Conservation (phyloP, 2,113 vertebrate genomes). For the Machaerirhynchus nigripectus region DNA sequence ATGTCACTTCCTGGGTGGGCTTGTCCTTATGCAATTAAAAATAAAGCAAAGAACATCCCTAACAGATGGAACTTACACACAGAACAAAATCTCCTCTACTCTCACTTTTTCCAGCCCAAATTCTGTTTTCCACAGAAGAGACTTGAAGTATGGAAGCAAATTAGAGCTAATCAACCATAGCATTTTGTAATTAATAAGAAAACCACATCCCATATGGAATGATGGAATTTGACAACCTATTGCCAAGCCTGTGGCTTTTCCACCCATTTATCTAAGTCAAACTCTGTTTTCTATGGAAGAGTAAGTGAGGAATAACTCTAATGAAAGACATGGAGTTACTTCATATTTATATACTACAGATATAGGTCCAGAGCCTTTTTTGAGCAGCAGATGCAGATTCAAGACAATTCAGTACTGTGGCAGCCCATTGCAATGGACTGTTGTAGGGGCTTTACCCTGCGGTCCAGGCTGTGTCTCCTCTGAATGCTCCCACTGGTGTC, state of each 20-base stretch:
- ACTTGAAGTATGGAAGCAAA: constrained; percentile 23
- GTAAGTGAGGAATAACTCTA: neutral
- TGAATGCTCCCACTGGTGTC: neutral
- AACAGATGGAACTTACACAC: neutral
- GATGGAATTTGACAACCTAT: constrained; percentile 16
- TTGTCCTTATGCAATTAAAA: constrained; percentile 8
- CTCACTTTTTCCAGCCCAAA: neutral
- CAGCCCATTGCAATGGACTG: rapidly evolving
- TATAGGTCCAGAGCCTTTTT: neutral
- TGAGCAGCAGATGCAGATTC: neutral
- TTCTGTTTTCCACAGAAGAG: neutral
- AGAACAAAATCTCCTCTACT: neutral
- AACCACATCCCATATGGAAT: neutral
- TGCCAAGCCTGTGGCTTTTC: constrained; percentile 20
- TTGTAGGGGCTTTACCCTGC: neutral
- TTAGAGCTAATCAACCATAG: neutral
- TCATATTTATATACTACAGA: rapidly evolving
- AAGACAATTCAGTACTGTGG: rapidly evolving
- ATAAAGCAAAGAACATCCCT: neutral
- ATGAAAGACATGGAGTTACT: neutral
- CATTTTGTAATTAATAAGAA: constrained; percentile 46
- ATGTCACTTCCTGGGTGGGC: neutral
- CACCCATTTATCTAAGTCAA: neutral
- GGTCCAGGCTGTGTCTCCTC: neutral
- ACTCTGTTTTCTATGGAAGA: neutral